Percentiles rank a stretch among this genome's conserved stretches.
Evolutionary conservation across 1,140 invertebrate species (phyloP).

Genomic region (Macrotrachela quadricornifera): DNA sequence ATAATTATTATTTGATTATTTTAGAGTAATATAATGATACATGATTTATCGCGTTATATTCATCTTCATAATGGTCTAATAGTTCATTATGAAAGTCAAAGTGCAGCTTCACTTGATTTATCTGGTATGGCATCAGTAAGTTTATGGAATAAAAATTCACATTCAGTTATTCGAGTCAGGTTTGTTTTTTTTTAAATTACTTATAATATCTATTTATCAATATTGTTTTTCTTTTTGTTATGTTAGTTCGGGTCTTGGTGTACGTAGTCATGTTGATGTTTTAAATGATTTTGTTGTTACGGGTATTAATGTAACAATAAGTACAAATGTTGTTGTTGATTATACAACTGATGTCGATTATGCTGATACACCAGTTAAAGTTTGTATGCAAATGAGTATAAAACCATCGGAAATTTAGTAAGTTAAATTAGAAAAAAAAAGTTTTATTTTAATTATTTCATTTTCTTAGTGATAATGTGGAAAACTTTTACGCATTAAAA

Average conservation of each 20-base stretch:
- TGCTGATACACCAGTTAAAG: slow-evolving; percentile 43
- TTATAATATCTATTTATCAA: not conserved
- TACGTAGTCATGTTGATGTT: slow-evolving; percentile 14
- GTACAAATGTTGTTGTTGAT: slow-evolving; percentile 47
- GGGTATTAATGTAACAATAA: slow-evolving; percentile 45
- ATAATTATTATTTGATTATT: slow-evolving; percentile 7
- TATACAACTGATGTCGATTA: slow-evolving; percentile 58
- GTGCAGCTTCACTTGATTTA: slow-evolving; percentile 55
- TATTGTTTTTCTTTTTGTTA: not conserved
- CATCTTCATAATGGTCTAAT: slow-evolving; percentile 50
- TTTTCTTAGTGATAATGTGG: too few relatives aligned
- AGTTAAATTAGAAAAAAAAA: too few relatives aligned
- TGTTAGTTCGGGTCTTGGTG: not conserved
- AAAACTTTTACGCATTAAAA: too few relatives aligned
- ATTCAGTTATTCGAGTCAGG: slow-evolving; percentile 54
- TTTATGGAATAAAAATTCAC: slow-evolving; percentile 62
- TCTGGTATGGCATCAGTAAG: slow-evolving; percentile 60
- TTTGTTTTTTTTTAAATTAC: slow-evolving; percentile 30
- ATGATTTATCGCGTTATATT: slow-evolving; percentile 48
- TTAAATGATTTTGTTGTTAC: slow-evolving; percentile 44
- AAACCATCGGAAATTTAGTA: too few relatives aligned
- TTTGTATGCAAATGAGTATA: slow-evolving; percentile 52
- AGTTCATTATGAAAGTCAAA: slow-evolving; percentile 44
- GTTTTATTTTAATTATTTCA: too few relatives aligned
- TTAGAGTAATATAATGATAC: slow-evolving; percentile 46